Conservation (phyloP, 2,113 vertebrate species). For the Melanostigma gelatinosum region DNA sequence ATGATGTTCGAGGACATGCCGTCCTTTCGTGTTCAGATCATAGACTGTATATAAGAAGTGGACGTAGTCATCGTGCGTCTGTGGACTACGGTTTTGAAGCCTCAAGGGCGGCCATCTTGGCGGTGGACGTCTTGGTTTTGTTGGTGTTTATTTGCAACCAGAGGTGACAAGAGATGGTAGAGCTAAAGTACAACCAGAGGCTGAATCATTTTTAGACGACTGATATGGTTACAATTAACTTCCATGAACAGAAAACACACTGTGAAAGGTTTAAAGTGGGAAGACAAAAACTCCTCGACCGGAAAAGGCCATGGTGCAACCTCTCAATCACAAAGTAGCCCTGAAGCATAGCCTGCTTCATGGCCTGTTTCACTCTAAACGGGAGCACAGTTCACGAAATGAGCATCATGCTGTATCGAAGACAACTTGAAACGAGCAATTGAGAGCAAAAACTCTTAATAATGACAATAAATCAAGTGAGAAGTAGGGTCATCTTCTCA, state of each 20-base stretch:
- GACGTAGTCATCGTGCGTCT: not conserved
- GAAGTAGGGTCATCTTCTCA: too few relatives aligned
- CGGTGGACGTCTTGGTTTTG: not conserved
- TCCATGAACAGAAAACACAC: not conserved
- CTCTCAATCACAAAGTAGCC: not conserved
- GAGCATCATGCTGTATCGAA: too few relatives aligned
- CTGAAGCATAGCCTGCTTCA: too few relatives aligned
- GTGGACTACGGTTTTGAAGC: not conserved
- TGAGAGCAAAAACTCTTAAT: too few relatives aligned
- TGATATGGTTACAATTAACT: not conserved
- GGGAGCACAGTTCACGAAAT: too few relatives aligned
- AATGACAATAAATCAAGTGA: too few relatives aligned
- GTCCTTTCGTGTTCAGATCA: slow-evolving; percentile 5
- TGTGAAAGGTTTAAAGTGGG: too few relatives aligned
- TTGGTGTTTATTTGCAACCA: not conserved
- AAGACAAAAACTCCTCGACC: too few relatives aligned
- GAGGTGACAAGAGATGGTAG: not conserved
- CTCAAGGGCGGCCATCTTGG: not conserved
- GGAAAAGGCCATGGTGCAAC: not conserved
- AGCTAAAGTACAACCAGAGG: not conserved
- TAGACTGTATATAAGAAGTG: not conserved
- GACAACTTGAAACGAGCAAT: too few relatives aligned
- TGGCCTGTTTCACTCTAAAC: too few relatives aligned
- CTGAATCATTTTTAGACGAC: not conserved
- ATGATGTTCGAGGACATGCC: slow-evolving; percentile 13